Evolutionary conservation across 2,888 invertebrate genomes (phyloP), one percentile per base, ranked within the genome.

Genomic region (Alcis repandata): DNA sequence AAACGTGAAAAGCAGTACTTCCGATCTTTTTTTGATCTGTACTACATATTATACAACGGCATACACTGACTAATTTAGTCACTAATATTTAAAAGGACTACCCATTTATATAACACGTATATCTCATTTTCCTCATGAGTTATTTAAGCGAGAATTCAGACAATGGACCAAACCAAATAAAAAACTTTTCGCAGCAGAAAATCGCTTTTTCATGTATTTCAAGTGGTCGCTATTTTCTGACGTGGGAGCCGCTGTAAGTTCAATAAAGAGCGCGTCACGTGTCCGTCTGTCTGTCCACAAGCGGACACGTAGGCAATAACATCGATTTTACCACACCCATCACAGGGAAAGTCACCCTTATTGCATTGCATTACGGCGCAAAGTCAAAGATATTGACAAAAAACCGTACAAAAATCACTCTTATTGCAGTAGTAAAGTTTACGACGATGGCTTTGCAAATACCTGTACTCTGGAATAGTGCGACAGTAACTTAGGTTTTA

Each of bases 291-390:
- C 74, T 69, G 69, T 78, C 77, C 79, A 79, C 83, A 79, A 79
- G 79, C 77, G 74, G 78, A 80, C 82, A 80, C 79, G 83, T 83
- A 83, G 78, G 80, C 83, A 87, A 86, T 89, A 87, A 82, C 80
- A 80, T 76, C 76, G 68, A 78, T 75, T 76, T 71, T 68, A 70
- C n/a, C 74, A 70, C 76, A 49, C 67, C 64, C 49, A 22, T 20
- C n/a, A 59, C 68, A n/a, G 7, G 62, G 17, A 77, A 72, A 75
- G 56, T 22, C 33, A 66, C 27, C 65, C 62, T 70, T 79, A 71
- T 36, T 1, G 1, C 43, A 1, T 32, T 15, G 17, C 0, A 7
- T 1, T 58, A 70, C 75, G 53, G 70, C 60, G 27, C 22, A 27
- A 40, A 9, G 6, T 46, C 19, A 19, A 19, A 19, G 10, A 8